Evolutionary conservation across 2,113 vertebrate genomes (phyloP), one percentile per base, ranked within the genome.

Genomic region (Lampris incognitus): DNA sequence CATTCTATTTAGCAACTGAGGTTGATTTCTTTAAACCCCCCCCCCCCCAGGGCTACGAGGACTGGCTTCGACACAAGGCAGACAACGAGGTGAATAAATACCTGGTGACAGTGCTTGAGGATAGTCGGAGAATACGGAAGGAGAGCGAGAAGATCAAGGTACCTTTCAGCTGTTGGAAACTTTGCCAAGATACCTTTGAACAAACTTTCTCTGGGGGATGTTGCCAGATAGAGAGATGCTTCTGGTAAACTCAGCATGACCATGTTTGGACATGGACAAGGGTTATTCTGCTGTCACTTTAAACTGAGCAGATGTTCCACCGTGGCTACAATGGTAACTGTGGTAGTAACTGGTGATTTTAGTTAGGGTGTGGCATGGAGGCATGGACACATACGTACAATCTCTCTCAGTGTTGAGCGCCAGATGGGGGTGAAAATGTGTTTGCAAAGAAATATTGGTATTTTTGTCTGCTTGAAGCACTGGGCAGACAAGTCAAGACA

Each of bases 51-150:
- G 98, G 98, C 38, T 99, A 98, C n/a, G 98, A 99, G 85, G 98
- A 99, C 92, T 99, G 98, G 96, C 84, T 99, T 78, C 94, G 98
- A 81, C 98, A 99, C 93, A 96, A 97, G 90, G 98, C 98, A 50
- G 98, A 99, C 92, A 95, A 96, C 0, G 97, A 98, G 88, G 97
- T 99, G 86, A 99, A 99, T 87, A 97, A 98, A 85, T 97, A 96
- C 77, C 94, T 60, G 0, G 97, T 98, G 85, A 95, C 91, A 0
- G 91, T 98, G 82, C 94, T 99, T 0, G 97, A 98, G 92, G 93
- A 95, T 3, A 95, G 94, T 54, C 91, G 84, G 42, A 92, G 92
- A 76, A 94, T 94, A 69, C 91, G 63, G 72, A 99, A 96, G 74
- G 95, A 98, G 79, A 97, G 97, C 48, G 96, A 98, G 87, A 97